phyloP scores from a whole-genome alignment of 2,113 vertebrate species.

The Aspidoscelis tigris region DNA sequence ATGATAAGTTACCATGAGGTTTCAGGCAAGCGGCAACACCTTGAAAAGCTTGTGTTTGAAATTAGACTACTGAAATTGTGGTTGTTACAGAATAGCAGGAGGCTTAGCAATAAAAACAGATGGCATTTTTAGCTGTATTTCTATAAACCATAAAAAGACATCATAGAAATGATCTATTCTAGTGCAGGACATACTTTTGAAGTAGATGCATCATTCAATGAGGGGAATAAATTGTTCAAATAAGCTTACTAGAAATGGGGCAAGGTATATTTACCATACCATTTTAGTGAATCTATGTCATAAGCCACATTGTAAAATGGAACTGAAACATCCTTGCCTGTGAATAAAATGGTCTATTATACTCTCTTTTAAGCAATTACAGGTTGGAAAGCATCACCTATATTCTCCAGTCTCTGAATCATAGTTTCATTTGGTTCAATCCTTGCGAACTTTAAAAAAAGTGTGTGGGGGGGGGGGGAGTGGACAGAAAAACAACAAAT shows the following conservation, averaged over 20 bases:
- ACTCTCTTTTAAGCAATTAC: background rate
- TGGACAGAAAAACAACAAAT: background rate
- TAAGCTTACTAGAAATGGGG: no score
- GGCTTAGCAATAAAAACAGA: background rate
- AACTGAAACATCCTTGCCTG: background rate
- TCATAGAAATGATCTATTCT: background rate
- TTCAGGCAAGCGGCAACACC: constrained; percentile 29
- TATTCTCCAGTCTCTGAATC: background rate
- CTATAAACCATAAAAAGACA: constrained; percentile 10
- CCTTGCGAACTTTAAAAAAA: background rate
- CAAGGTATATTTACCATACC: no score
- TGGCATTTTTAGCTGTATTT: background rate
- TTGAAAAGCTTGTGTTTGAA: constrained; percentile 46
- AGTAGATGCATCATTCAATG: background rate
- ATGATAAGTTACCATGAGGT: background rate
- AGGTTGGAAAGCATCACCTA: background rate
- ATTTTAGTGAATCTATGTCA: no score
- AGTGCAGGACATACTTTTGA: no score
- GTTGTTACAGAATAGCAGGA: background rate
- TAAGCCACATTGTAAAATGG: background rate
- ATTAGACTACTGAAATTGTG: constrained; percentile 30
- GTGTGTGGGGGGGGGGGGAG: no score
- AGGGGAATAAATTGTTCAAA: no score
- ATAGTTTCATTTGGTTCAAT: background rate
- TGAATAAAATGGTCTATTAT: no score